phyloP scores from a whole-genome alignment of 2,888 invertebrate genomes.

The Hirudinaria manillensis region DNA sequence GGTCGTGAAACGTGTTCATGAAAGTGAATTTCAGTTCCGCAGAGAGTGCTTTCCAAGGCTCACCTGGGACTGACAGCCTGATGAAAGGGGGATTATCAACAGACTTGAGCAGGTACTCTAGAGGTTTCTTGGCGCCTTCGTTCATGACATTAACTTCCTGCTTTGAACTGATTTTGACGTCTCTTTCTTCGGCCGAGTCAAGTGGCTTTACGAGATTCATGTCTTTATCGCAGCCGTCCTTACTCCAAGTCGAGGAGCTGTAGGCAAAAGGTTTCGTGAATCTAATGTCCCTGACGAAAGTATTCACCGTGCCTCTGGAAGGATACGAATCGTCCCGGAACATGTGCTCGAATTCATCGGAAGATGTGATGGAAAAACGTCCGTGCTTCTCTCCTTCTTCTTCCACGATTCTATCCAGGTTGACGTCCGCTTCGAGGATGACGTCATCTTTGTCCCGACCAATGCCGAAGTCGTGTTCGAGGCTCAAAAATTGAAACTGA shows the following conservation, averaged over 20 bases:
- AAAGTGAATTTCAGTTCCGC: too few species aligned
- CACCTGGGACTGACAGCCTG: conserved; percentile 46
- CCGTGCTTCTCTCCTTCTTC: conserved; percentile 32
- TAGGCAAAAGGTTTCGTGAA: conserved; percentile 43
- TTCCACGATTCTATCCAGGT: not conserved
- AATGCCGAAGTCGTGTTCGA: conserved; percentile 41
- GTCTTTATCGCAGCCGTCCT: conserved; percentile 37
- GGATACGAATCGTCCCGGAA: not conserved
- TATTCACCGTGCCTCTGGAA: not conserved
- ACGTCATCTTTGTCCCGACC: conserved; percentile 41
- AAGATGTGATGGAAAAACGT: conserved; percentile 23
- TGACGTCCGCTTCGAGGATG: conserved; percentile 42
- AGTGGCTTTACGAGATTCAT: conserved; percentile 32
- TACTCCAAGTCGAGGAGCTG: conserved; percentile 36
- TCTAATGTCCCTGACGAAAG: conserved; percentile 35
- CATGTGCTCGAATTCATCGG: conserved; percentile 34
- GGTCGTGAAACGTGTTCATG: too few species aligned
- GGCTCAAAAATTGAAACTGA: conserved; percentile 41
- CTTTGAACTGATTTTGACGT: conserved; percentile 17
- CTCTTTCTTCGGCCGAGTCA: conserved; percentile 23
- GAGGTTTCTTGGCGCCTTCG: conserved; percentile 28
- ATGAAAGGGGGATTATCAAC: conserved; percentile 43
- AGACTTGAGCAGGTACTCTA: conserved; percentile 25
- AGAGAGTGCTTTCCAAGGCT: not conserved
- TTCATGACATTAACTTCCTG: conserved; percentile 36